A percentile compares a stretch with the other conserved stretches of the same genome.
Evolutionary conservation across 2,113 vertebrate genomes (phyloP).

Genomic region (Orientallactaga bullata): DNA sequence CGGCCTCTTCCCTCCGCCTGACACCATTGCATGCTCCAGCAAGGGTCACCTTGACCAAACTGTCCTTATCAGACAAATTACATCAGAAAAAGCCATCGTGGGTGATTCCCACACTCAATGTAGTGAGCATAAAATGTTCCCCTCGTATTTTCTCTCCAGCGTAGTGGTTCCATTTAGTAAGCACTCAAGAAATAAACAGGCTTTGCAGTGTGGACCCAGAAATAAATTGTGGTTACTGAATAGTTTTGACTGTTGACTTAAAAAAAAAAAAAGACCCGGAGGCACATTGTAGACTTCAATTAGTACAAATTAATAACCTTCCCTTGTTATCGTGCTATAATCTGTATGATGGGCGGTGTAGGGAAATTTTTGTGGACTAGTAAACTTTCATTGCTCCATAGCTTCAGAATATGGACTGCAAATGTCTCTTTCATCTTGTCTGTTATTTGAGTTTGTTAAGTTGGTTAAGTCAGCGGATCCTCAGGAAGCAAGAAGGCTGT

Average conservation of each 20-base stretch:
- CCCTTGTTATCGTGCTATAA: background rate
- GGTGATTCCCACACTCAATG: background rate
- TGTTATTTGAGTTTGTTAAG: constrained; percentile 60
- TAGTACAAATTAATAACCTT: constrained; percentile 43
- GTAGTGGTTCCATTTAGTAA: constrained; percentile 43
- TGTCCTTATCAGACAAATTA: background rate
- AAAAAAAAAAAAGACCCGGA: constrained; percentile 3
- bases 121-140: background rate
- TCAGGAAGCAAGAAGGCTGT: constrained; percentile 69
- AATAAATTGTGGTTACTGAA: constrained; percentile 53
- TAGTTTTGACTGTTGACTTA: constrained; percentile 22
- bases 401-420: constrained; percentile 47
- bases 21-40: background rate
- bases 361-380: constrained; percentile 42
- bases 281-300: background rate
- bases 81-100: background rate
- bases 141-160: background rate
- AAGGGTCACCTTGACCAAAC: background rate
- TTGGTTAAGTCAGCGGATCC: constrained; percentile 59
- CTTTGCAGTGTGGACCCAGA: constrained; percentile 49
- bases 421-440: constrained; percentile 50
- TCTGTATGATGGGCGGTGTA: background rate
- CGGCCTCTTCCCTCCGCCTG: background rate
- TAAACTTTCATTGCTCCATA: constrained; percentile 44
- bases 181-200: constrained; percentile 54